Evolutionary conservation across 2,797 vertebrate genomes (phyloP).

Genomic region (Enteromius thamalakanensis): DNA sequence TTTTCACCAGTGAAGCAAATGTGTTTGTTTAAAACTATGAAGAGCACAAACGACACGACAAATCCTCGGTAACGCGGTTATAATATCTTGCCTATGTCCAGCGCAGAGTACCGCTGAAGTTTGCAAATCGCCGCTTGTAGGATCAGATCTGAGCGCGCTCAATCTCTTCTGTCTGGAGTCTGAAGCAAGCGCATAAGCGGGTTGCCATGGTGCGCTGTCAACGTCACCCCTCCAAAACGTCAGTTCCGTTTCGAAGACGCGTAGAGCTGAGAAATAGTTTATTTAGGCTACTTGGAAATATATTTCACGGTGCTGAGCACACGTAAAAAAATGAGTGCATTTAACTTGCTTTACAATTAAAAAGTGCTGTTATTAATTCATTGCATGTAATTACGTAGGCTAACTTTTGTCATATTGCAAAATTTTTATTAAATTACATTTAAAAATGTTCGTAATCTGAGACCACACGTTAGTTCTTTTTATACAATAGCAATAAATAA

Average conservation of each 20-base stretch:
- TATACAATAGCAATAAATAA: not conserved
- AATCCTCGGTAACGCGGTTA: not conserved
- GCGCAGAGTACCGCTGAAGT: not conserved
- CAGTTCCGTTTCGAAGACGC: constrained; percentile 35
- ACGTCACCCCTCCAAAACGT: constrained; percentile 47
- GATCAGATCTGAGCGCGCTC: not conserved
- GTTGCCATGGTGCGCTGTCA: constrained; percentile 55
- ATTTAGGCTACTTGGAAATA: not conserved
- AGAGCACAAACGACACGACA: not conserved
- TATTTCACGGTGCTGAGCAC: not conserved
- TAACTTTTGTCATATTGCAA: not conserved
- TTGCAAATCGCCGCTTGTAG: constrained; percentile 8
- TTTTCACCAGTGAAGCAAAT: not conserved
- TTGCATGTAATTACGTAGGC: not conserved
- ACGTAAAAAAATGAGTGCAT: not conserved
- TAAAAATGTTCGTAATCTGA: not conserved
- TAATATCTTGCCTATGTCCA: not conserved
- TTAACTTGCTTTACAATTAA: not conserved
- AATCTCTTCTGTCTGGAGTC: not conserved
- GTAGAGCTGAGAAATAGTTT: not conserved
- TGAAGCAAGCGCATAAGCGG: not conserved
- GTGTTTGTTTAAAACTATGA: not conserved
- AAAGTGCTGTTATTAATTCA: not conserved
- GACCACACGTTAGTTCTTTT: too few relatives aligned
- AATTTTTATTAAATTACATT: not conserved